A percentile compares a stretch with the other conserved stretches of the same genome.
Evolutionary conservation across 2,888 invertebrate species (phyloP).

Genomic region (Apamea anceps): DNA sequence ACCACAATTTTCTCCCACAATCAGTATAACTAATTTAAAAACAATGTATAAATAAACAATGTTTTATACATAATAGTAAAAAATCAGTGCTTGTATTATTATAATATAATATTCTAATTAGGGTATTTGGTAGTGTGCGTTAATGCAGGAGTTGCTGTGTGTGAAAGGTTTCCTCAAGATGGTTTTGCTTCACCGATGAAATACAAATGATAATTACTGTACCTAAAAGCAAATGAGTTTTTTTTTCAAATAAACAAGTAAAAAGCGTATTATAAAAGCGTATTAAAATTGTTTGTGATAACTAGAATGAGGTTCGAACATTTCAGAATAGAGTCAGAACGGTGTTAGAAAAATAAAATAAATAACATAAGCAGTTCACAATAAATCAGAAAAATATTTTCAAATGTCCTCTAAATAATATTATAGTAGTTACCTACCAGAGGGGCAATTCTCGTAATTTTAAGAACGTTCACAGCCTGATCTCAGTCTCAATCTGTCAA

Average conservation of each 20-base stretch:
- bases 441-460: too few relatives aligned
- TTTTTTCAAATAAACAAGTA: neutral
- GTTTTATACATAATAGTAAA: too few relatives aligned
- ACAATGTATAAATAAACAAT: too few relatives aligned
- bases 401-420: slow-evolving; percentile 9
- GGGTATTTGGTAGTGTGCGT: neutral
- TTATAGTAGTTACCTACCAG: neutral
- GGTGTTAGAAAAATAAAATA: neutral
- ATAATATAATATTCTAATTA: too few relatives aligned
- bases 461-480: too few relatives aligned
- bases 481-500: too few relatives aligned
- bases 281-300: neutral
- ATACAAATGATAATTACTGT: neutral
- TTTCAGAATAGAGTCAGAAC: neutral
- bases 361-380: neutral
- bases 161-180: neutral
- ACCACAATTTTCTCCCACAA: neutral
- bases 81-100: too few relatives aligned
- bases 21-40: neutral
- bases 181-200: neutral
- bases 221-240: neutral
- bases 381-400: neutral
- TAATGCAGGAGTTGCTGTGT: too few relatives aligned
- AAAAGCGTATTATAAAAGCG: neutral
- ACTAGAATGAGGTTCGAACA: neutral